Evolutionary conservation across 2,113 vertebrate species (phyloP), one percentile per base, ranked within the genome.

Genomic region (Hydropotes inermis): DNA sequence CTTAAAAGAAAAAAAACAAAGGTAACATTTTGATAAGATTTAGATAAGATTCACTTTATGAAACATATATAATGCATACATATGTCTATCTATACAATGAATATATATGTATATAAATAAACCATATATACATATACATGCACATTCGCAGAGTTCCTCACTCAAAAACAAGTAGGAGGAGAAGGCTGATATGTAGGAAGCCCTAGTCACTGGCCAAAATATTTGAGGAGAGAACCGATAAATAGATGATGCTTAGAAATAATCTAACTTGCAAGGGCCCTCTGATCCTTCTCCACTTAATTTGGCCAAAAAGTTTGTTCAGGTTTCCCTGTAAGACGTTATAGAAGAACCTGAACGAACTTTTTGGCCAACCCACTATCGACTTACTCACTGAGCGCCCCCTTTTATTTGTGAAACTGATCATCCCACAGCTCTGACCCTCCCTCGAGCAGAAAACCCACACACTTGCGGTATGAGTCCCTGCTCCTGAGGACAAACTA

Each of bases 1-100:
- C 47, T 94, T 57, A 78, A 74, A 97, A 85, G 6, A 57, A 23
- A 91, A 95, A 87, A 96, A 28, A 64, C 7, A 94, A 87, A 57
- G 70, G 43, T 36, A 89, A 64, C 2, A 50, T 79, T 96, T 90
- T 87, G 43, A 82, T 33, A 76, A 76, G 70, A 43, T 27, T 43
- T 27, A 96, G 57, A 43, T 78, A 82, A 70, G 89, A 93, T 54
- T 64, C 52, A 89, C 54, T 83, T 78, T 15, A 70, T 45, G 28
- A 78, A 33, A 89, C 33, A 76, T 21, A 67, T 4, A 52, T 43
- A 76, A 60, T 47, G 5, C 39, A 45, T 8, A 19, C 3, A 1
- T 54, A 5, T 50, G 5, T 36, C 8, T 39, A n/a, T 36, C 16
- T 45, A 13, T 58, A 28, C 6, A 82, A 57, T 54, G 55, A 7